Evolutionary conservation across 2,113 vertebrate species (phyloP).

Genomic region (Butorides virescens): DNA sequence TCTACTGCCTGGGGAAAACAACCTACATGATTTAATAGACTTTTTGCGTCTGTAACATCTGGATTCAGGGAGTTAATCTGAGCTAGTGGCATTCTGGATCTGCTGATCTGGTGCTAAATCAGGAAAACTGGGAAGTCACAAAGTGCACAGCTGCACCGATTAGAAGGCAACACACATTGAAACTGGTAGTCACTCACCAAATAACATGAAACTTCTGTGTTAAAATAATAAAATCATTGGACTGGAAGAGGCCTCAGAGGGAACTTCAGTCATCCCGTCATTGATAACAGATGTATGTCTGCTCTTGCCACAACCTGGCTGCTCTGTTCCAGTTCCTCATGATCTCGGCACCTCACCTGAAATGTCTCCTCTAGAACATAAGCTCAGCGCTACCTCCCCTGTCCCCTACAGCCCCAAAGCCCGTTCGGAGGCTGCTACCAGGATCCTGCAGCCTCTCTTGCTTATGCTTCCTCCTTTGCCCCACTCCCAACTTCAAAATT

Average conservation of each 20-base stretch:
- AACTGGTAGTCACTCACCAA: not conserved
- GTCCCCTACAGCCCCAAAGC: not conserved
- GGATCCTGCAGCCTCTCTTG: not conserved
- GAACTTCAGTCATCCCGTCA: not conserved
- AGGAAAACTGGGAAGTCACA: not conserved
- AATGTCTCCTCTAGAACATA: not conserved
- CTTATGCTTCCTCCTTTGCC: not conserved
- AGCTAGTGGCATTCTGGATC: not conserved
- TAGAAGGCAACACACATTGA: not conserved
- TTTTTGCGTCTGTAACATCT: not conserved
- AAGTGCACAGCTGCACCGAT: not conserved
- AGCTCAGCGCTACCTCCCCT: not conserved
- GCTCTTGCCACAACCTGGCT: not conserved
- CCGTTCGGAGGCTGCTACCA: fast-evolving
- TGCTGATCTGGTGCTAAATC: not conserved
- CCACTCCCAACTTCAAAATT: not conserved
- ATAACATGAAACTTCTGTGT: not conserved
- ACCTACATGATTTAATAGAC: not conserved
- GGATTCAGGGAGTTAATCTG: not conserved
- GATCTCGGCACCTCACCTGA: not conserved
- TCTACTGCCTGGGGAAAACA: not conserved
- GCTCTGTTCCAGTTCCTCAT: not conserved
- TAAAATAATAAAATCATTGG: fast-evolving
- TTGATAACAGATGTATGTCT: not conserved
- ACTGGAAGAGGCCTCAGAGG: not conserved